These are phyloP conservation scores for Sanderia malayensis DNA, from an alignment of 30 jellyfish, hydroid and myxozoan species.

Conservation along the genomic window DNA sequence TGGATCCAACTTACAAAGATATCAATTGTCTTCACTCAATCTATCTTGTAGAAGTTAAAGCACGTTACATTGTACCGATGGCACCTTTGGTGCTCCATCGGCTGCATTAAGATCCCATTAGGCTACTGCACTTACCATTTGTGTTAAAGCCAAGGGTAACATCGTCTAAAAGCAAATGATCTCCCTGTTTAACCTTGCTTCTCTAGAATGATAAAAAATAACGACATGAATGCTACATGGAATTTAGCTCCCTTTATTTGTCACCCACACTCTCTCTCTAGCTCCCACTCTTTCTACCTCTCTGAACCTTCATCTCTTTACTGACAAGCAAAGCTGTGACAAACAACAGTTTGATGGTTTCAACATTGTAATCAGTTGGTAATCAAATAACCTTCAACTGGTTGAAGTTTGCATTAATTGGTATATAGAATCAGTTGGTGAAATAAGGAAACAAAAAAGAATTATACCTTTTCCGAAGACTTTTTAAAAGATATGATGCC, in stretches of 20 bases:
- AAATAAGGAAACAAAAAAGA: no score
- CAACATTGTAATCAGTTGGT: background rate
- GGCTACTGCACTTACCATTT: slow-evolving; percentile 55
- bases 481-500: background rate
- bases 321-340: background rate
- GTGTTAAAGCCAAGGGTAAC: slow-evolving; percentile 53
- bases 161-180: slow-evolving; percentile 33
- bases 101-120: no score
- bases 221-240: background rate
- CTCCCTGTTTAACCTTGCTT: slow-evolving; percentile 41
- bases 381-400: background rate
- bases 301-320: background rate
- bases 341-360: background rate
- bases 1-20: no score
- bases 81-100: no score
- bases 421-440: no score
- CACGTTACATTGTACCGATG: no score
- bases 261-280: background rate
- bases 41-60: no score
- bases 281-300: background rate
- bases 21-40: no score
- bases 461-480: slow-evolving; percentile 13
- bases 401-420: no score
- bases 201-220: background rate
- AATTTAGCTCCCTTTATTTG: background rate